Base-by-base conservation (phyloP, 2,888 invertebrate genomes). In the Shargacucullia verbasci region DNA sequence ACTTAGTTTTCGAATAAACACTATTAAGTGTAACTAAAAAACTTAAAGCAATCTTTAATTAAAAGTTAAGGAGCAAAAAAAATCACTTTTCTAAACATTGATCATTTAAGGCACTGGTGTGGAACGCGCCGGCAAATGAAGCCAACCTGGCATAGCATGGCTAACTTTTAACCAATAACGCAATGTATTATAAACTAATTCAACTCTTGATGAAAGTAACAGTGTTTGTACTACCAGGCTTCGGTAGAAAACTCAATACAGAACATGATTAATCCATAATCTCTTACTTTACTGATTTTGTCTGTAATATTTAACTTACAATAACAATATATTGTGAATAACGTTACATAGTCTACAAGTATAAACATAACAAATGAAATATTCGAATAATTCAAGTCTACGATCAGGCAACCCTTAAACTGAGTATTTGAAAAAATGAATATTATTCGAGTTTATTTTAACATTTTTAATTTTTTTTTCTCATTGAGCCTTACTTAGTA, bases 31-130 rank as follows among this genome's bases (percentile, higher is more conserved):
- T 45, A 64, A 66, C 54, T 62, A 57, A 72, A 20, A 50, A 69
- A 68, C 74, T 61, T 57, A 65, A 69, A 68, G 63, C 53, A 60
- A 64, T 40, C 34, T 45, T 39, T 49, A 52, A 46, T 64, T 60
- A 57, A 59, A 45, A 54, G 48, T 38, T 29, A 59, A 58, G 43
- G 60, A 63, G 59, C 50, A 65, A 54, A 63, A 50, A 35, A 63
- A 62, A 65, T 53, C 29, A 53, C 61, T 47, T 64, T 62, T 69
- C 59, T 78, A 70, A 68, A 75, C 73, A 78, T 73, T 66, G 67
- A 75, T 75, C 61, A 67, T 29, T 9, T 86, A 88, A 88, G 87
- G 88, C 88, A 88, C 88, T 87, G 80, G 71, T 77, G 71, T 69
- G 76, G 73, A 78, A 80, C 73, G 72, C 70, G 69, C 58, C 46